Conservation (phyloP, 2,797 vertebrate species). For the Anomalospiza imberbis region DNA sequence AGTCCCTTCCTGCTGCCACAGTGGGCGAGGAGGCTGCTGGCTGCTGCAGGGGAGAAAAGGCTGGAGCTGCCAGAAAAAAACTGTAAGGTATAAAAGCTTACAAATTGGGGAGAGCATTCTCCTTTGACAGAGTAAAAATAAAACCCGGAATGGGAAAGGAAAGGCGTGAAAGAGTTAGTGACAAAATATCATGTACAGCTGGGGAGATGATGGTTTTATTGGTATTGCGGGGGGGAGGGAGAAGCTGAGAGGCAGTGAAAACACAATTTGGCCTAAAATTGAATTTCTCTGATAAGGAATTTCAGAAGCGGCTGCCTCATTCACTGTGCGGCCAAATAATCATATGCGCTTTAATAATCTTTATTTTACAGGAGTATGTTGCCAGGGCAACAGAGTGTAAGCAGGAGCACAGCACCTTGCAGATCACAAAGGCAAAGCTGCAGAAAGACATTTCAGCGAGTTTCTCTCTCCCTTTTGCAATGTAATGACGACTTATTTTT, state of each 20-base stretch:
- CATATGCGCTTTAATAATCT: slow-evolving; percentile 85
- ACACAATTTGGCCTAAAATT: slow-evolving; percentile 79
- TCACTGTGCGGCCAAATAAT: slow-evolving; percentile 82
- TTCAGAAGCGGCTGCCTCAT: slow-evolving; percentile 79
- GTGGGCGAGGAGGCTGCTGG: neutral
- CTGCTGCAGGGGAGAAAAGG: neutral
- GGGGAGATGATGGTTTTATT: slow-evolving; percentile 74
- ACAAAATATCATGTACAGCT: slow-evolving; percentile 63
- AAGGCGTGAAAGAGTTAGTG: slow-evolving; percentile 58
- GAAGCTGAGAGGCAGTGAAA: slow-evolving; percentile 74
- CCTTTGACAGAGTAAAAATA: slow-evolving; percentile 63
- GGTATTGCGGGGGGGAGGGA: slow-evolving; percentile 52
- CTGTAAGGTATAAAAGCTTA: neutral
- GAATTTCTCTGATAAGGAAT: slow-evolving; percentile 83
- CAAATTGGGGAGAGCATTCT: slow-evolving; percentile 27
- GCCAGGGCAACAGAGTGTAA: slow-evolving; percentile 80
- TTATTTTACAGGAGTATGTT: slow-evolving; percentile 84
- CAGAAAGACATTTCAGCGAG: slow-evolving; percentile 77
- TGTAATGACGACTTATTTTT: slow-evolving; percentile 78
- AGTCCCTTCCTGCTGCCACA: neutral
- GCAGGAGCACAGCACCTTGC: slow-evolving; percentile 78
- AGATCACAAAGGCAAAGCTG: slow-evolving; percentile 80
- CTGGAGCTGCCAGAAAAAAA: slow-evolving; percentile 10
- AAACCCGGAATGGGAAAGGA: slow-evolving; percentile 48
- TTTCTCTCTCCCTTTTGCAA: slow-evolving; percentile 72